These are phyloP conservation scores for Rhyacophila evoluta DNA, from an alignment of 2,888 invertebrate species.

Conservation along the genomic window DNA sequence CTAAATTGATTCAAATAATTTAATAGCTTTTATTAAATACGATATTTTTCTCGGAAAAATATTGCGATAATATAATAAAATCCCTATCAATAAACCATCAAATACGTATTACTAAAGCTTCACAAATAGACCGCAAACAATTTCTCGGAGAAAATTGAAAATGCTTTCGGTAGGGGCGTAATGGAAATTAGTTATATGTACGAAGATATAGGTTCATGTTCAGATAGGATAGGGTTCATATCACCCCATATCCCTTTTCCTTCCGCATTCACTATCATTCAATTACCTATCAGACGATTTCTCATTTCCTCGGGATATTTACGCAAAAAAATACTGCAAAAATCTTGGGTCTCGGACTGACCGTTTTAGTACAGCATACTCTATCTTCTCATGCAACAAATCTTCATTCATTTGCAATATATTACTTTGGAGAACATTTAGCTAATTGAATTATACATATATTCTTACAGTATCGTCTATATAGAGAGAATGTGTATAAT, in stretches of 20 bases:
- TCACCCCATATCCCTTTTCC: constrained; percentile 25
- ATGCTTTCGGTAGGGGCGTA: background rate
- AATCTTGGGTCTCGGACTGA: background rate
- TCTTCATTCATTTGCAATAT: no score
- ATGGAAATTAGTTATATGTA: constrained; percentile 20
- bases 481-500: no score
- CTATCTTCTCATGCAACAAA: no score
- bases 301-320: constrained; percentile 21
- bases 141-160: constrained; percentile 5
- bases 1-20: background rate
- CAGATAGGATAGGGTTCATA: constrained; percentile 7
- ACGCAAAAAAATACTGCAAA: constrained; percentile 1
- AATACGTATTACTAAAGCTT: constrained; percentile 5
- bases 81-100: background rate
- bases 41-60: background rate
- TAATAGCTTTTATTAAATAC: background rate
- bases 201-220: background rate
- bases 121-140: constrained; percentile 18
- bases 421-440: no score
- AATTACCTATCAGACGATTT: constrained; percentile 34
- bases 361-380: background rate
- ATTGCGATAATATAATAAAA: background rate
- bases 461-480: no score
- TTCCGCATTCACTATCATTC: constrained; percentile 38
- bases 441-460: no score